Conservation (phyloP, 2,888 invertebrate genomes). For the Limenitis camilla region DNA sequence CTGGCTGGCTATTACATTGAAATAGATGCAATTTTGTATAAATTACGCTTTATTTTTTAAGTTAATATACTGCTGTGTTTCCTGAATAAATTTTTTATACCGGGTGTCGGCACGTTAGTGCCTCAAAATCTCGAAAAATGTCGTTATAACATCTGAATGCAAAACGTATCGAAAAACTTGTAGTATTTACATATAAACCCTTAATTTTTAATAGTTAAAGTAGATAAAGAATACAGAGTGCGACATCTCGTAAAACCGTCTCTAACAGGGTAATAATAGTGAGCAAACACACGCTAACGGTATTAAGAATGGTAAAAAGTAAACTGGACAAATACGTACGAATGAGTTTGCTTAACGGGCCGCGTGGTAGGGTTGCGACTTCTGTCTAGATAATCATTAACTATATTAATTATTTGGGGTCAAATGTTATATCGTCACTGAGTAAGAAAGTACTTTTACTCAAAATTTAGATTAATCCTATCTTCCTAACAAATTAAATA, state of each 20-base stretch:
- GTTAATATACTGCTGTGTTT: too few species aligned
- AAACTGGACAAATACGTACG: constrained; percentile 68
- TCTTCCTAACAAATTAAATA: too few species aligned
- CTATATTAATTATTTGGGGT: constrained; percentile 16
- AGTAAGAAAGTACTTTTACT: neutral
- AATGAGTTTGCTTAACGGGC: constrained; percentile 68
- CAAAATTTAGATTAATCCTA: too few species aligned
- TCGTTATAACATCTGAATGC: too few species aligned
- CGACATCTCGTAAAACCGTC: constrained; percentile 28
- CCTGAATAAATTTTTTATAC: too few species aligned
- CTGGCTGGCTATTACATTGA: too few species aligned
- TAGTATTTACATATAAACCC: neutral
- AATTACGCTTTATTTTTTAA: too few species aligned
- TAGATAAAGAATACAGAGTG: neutral
- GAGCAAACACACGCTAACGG: constrained; percentile 62
- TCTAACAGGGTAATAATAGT: constrained; percentile 57
- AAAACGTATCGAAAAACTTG: too few species aligned
- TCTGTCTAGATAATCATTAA: constrained; percentile 28
- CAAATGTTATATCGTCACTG: too few species aligned
- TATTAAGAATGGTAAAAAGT: constrained; percentile 66
- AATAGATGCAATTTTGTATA: too few species aligned
- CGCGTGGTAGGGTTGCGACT: constrained; percentile 20
- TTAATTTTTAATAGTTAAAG: neutral
- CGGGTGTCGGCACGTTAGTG: too few species aligned
- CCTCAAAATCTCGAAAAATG: too few species aligned